phyloP scores from a whole-genome alignment of 2,113 vertebrate species.

The Aspiorhynchus laticeps region DNA sequence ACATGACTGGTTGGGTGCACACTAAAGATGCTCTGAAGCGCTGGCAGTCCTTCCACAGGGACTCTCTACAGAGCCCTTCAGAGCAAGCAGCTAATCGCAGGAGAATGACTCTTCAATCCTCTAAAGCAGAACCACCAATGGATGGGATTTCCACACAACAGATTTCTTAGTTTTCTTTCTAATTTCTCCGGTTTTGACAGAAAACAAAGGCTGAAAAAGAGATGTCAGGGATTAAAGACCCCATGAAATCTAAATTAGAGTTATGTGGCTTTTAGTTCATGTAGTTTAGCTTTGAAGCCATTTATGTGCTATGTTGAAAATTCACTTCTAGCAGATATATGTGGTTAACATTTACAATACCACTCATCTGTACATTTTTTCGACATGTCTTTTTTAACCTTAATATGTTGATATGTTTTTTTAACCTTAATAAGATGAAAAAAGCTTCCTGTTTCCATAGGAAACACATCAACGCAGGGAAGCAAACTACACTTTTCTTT shows the following conservation, averaged over 20 bases:
- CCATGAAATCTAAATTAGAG: background rate
- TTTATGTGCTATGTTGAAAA: background rate
- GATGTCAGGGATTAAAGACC: slow-evolving; percentile 1
- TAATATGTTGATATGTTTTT: background rate
- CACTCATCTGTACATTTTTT: background rate
- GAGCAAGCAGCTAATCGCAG: slow-evolving; percentile 63
- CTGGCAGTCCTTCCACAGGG: slow-evolving; percentile 60
- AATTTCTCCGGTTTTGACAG: slow-evolving; percentile 49
- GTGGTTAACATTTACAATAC: background rate
- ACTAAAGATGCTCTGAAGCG: slow-evolving; percentile 59
- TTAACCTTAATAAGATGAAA: background rate
- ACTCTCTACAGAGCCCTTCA: slow-evolving; percentile 62
- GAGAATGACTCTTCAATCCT: slow-evolving; percentile 63
- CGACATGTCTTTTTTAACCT: background rate
- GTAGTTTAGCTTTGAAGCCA: background rate
- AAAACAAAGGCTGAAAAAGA: background rate
- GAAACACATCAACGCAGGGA: background rate
- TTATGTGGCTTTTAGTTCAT: background rate
- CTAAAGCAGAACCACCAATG: slow-evolving; percentile 66
- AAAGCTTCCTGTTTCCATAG: background rate
- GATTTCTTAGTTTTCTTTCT: slow-evolving; percentile 54
- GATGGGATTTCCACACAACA: slow-evolving; percentile 68
- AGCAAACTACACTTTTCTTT: background rate
- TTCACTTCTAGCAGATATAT: background rate
- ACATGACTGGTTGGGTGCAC: slow-evolving; percentile 55